Base-by-base conservation (phyloP, 2,888 invertebrate genomes). In the Limnephilus auricula region DNA sequence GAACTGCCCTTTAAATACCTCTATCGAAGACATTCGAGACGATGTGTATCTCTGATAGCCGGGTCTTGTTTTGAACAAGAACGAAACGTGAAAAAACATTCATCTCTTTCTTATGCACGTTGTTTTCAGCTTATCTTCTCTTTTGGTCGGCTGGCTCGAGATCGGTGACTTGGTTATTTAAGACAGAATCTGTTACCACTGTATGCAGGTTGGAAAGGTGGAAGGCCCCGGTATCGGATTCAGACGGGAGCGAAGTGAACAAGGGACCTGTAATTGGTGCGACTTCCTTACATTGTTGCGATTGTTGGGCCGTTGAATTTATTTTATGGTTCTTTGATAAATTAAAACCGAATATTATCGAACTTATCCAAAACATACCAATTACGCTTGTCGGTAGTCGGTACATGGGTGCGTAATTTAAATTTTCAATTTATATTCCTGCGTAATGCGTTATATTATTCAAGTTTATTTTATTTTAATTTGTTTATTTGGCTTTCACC, bases 21-120 rank as follows among this genome's bases (percentile, higher is more conserved):
- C 92, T 93, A 93, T 93, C 92, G 87, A 91, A 92, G 91, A 92
- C 90, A 89, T 92, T 91, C 91, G 91, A 91, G 92, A 91, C 91
- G 92, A 92, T 93, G 90, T 84, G 50, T 91, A 92, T 92, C 91
- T 91, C n/a, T 30, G 90, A 90, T 90, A 85, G 90, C 89, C 90
- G 89, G 90, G 89, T 89, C 90, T 91, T 89, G 80, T 88, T 40
- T 84, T 18, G 37, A 18, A 37, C 37, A 40, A 83, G 87, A 32
- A 31, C 34, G 78, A 34, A 45, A 79, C 31, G 79, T 82, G 32
- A 50, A 31, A 31, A 30, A 80, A 40, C 32, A 37, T 40, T 79
- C 45, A 31, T 90, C 84, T 84, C 90, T 34, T 45, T 89, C 89
- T 82, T 79, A 34, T 30, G 25, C 88, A 13, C 25, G 79, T 2